phyloP scores from a whole-genome alignment of 1,140 invertebrate species.

The Odontomachus brunneus region DNA sequence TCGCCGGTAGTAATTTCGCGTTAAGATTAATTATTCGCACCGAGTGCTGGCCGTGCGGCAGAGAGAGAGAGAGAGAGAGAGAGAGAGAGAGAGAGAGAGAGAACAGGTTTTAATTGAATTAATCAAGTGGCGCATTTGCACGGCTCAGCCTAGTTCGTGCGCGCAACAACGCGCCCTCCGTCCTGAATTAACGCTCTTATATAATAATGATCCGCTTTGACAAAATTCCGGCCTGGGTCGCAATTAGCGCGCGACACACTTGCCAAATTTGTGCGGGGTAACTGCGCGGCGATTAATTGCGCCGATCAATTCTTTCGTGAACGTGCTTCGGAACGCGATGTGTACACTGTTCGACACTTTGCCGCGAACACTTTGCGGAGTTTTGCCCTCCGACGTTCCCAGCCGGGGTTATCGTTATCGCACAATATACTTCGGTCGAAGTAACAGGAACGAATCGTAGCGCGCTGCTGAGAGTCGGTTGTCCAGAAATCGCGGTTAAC shows the following conservation, averaged over 20 bases:
- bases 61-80: neutral
- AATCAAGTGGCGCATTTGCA: slow-evolving; percentile 53
- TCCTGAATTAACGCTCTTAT: slow-evolving; percentile 51
- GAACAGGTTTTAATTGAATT: slow-evolving; percentile 67
- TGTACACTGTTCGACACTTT: neutral
- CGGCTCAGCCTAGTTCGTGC: slow-evolving; percentile 33
- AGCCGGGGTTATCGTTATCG: no score
- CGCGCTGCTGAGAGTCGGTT: no score
- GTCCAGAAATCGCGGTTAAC: no score
- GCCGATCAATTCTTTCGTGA: slow-evolving; percentile 36
- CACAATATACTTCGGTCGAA: no score
- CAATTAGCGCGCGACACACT: slow-evolving; percentile 40
- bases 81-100: neutral
- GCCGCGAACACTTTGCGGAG: neutral
- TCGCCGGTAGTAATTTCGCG: slow-evolving; percentile 47
- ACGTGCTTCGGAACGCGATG: neutral
- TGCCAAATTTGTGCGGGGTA: slow-evolving; percentile 16
- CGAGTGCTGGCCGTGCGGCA: slow-evolving; percentile 45
- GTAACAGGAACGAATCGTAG: no score
- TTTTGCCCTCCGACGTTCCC: neutral
- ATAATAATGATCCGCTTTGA: slow-evolving; percentile 42
- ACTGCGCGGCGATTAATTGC: slow-evolving; percentile 24
- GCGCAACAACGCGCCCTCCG: neutral
- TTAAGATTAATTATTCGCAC: slow-evolving; percentile 69
- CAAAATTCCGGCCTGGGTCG: slow-evolving; percentile 24